phyloP scores from a whole-genome alignment of 2,888 invertebrate genomes.

The Drosophila nr. medialis region DNA sequence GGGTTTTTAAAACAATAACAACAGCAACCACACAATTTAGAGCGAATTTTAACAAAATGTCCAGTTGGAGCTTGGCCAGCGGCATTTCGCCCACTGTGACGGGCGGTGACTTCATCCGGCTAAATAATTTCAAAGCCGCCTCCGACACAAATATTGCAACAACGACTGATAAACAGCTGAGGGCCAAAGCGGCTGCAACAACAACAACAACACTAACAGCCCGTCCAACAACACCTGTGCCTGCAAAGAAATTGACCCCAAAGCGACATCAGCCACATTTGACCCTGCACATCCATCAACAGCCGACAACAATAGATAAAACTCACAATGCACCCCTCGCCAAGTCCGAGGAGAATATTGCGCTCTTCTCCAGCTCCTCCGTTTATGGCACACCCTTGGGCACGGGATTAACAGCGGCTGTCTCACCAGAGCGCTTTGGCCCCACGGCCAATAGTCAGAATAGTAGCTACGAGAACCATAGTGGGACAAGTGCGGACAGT shows the following conservation, averaged over 20 bases:
- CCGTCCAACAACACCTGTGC: conserved; percentile 68
- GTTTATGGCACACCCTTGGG: conserved; percentile 59
- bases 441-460: conserved; percentile 25
- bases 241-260: conserved; percentile 51
- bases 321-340: conserved; percentile 49
- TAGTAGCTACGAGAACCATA: conserved; percentile 6
- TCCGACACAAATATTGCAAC: conserved; percentile 48
- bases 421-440: conserved; percentile 28
- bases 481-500: conserved; percentile 19
- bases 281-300: conserved; percentile 54
- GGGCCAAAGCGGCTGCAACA: conserved; percentile 3
- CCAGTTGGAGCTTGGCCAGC: conserved; percentile 73
- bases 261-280: conserved; percentile 61
- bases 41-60: conserved; percentile 45
- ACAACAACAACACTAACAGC: conserved; percentile 24
- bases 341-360: conserved; percentile 44
- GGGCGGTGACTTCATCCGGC: conserved; percentile 60
- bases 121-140: conserved; percentile 49
- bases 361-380: conserved; percentile 51
- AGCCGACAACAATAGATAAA: conserved; percentile 20
- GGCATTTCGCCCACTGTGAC: conserved; percentile 65
- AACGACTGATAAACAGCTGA: conserved; percentile 20
- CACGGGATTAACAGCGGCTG: conserved; percentile 17
- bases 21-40: conserved; percentile 1
- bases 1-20: conserved; percentile 5